Evolutionary conservation across 2,797 vertebrate genomes (phyloP).

Genomic region (Neosilurus mollespiculum): DNA sequence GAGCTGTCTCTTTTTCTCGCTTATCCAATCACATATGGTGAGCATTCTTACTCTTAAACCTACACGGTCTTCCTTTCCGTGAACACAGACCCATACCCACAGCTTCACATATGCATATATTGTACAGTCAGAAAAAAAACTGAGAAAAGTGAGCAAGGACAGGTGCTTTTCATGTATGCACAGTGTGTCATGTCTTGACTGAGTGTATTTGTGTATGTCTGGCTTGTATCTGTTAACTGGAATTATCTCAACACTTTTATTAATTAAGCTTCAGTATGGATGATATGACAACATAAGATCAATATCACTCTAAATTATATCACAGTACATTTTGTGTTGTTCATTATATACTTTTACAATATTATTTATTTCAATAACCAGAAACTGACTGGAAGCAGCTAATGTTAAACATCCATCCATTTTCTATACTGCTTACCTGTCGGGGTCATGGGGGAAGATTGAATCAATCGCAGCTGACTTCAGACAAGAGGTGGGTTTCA

Average conservation of each 20-base stretch:
- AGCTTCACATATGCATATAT: background rate
- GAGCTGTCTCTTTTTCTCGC: slow-evolving; percentile 43
- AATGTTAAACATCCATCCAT: background rate
- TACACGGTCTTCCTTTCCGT: background rate
- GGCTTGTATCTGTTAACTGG: background rate
- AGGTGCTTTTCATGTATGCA: background rate
- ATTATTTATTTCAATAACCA: background rate
- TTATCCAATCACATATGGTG: slow-evolving; percentile 48
- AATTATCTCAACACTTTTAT: background rate
- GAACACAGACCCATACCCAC: background rate
- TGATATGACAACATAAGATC: background rate
- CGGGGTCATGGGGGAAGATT: no score
- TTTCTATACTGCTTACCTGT: no score
- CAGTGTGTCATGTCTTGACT: background rate
- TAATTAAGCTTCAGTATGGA: background rate
- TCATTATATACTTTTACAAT: background rate
- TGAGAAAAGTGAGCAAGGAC: no score
- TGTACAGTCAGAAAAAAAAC: no score
- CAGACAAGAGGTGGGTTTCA: no score
- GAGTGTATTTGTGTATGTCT: background rate
- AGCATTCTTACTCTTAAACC: slow-evolving; percentile 43
- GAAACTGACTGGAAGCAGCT: background rate
- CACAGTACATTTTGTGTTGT: background rate
- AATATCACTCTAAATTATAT: background rate
- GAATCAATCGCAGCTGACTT: no score